phyloP scores from a whole-genome alignment of 2,888 invertebrate species.

The Oxycera nigricornis region DNA sequence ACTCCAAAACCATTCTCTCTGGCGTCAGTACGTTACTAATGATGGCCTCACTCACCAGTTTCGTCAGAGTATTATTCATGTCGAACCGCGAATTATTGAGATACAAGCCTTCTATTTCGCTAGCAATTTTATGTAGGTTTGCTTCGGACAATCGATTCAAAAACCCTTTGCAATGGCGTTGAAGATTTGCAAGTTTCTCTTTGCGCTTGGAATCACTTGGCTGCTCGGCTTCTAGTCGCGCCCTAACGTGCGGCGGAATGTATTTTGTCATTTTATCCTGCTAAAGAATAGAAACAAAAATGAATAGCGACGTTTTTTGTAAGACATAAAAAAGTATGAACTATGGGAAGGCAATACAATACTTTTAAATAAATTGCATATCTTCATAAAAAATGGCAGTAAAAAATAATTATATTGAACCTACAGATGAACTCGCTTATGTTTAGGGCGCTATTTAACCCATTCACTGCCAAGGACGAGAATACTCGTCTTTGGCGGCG shows the following conservation, averaged over 20 bases:
- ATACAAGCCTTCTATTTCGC: slow-evolving; percentile 81
- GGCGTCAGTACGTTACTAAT: slow-evolving; percentile 70
- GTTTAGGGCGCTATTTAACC: too few relatives aligned
- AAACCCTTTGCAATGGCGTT: slow-evolving; percentile 82
- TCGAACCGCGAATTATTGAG: slow-evolving; percentile 80
- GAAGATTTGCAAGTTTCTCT: slow-evolving; percentile 71
- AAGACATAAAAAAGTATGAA: too few relatives aligned
- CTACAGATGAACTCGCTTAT: too few relatives aligned
- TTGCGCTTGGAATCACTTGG: slow-evolving; percentile 60
- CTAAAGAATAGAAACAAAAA: too few relatives aligned
- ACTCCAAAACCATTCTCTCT: slow-evolving; percentile 81
- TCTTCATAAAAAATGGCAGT: not conserved
- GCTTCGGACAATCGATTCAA: slow-evolving; percentile 86
- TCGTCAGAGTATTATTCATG: slow-evolving; percentile 78
- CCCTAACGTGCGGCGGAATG: slow-evolving; percentile 82
- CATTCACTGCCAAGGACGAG: too few relatives aligned
- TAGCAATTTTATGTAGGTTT: slow-evolving; percentile 84
- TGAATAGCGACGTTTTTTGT: too few relatives aligned
- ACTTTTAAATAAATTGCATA: not conserved
- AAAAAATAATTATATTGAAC: slow-evolving; percentile 4
- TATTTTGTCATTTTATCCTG: slow-evolving; percentile 69
- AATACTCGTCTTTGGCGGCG: too few relatives aligned
- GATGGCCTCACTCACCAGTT: slow-evolving; percentile 74
- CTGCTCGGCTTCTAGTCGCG: slow-evolving; percentile 61
- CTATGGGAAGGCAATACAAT: too few relatives aligned